Conservation (phyloP, 2,888 invertebrate species). For the Spialia ferax region DNA sequence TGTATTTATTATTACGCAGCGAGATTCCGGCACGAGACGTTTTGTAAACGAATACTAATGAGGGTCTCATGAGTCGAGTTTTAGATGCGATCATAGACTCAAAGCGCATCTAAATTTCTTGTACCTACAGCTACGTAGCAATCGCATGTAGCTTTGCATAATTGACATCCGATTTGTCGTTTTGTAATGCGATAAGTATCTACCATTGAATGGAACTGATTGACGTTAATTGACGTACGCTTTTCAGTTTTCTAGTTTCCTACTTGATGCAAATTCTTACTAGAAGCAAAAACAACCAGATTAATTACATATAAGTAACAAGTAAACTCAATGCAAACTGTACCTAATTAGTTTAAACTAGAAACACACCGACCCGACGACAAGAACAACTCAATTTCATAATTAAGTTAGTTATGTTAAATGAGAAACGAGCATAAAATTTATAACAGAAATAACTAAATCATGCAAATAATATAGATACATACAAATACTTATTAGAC, state of each 20-base stretch:
- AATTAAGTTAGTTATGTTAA: no score
- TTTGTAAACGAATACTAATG: conserved; percentile 52
- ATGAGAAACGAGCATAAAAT: no score
- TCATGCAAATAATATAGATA: no score
- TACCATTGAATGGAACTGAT: conserved; percentile 9
- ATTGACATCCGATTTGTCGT: conserved; percentile 38
- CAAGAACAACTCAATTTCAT: no score
- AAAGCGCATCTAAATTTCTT: conserved; percentile 34
- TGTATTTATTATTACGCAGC: conserved; percentile 51
- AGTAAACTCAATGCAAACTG: not conserved
- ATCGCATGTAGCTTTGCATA: conserved; percentile 33
- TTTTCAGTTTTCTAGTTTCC: conserved; percentile 4
- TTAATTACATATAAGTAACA: not conserved
- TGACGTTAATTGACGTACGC: conserved; percentile 21
- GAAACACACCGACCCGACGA: no score
- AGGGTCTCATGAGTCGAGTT: not conserved
- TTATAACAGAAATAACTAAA: no score
- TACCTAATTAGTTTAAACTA: not conserved
- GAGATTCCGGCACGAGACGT: conserved; percentile 49
- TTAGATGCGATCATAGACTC: conserved; percentile 34
- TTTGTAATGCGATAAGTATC: conserved; percentile 24
- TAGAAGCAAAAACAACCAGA: not conserved
- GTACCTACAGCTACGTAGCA: conserved; percentile 31
- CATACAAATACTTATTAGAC: not conserved
- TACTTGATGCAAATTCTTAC: not conserved